Base-by-base conservation (phyloP, 2,888 invertebrate genomes). In the Taphrorychus bicolor region DNA sequence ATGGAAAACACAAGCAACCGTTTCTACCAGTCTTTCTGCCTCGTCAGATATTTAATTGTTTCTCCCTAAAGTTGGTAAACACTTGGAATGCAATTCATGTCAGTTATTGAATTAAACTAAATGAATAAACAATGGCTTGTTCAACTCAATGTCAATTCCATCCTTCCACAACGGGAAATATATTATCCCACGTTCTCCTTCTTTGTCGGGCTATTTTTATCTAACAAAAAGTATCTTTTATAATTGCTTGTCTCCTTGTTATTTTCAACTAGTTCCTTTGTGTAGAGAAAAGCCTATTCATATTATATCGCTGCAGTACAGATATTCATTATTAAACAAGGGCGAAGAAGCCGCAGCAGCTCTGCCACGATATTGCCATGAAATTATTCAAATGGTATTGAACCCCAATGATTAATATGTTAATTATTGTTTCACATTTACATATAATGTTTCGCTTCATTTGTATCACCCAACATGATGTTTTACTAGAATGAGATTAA, bases 61-160 rank as follows among this genome's bases (percentile, higher is more conserved):
- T 56, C 52, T 59, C 45, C 59, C 59, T 51, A 41, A 58, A 62
- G 62, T 67, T 67, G 62, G 60, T 67, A 63, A 67, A 67, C 54
- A 59, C 51, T 62, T 58, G 56, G 52, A 63, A 58, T 62, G 62
- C 57, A 67, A 58, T 67, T 49, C 67, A 67, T 54, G 61, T 59
- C 62, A 54, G 67, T 67, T 66, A 66, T 66, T 66, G 56, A 66
- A 66, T 60, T 61, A 57, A 60, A 57, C 57, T 66, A 57, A 57
- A 57, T 41, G 57, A 57, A 23, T n/a, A 32, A 54, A 54, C 54
- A 54, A 57, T 57, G 19, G 57, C 21, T 40, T 40, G 42, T 57
- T 42, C 57, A 57, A 57, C 57, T 57, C 57, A 18, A 19, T 57
- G 57, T 41, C 57, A 57, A 42, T 57, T 57, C 57, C 57, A 57